These are phyloP conservation scores for Drusus annulatus DNA, from an alignment of 1,140 invertebrate species.

Conservation along the genomic window DNA sequence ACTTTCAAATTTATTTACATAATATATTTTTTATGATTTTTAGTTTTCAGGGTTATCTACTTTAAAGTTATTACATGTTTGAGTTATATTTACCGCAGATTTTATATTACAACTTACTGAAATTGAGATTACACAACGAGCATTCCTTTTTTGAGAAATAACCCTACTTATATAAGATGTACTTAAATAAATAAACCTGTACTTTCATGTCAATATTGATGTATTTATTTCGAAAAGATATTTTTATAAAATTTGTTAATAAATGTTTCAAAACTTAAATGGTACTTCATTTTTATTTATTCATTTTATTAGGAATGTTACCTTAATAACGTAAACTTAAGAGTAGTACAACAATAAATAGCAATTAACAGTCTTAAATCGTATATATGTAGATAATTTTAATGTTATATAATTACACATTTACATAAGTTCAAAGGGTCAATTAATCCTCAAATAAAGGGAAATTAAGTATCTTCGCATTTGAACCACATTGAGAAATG, in stretches of 20 bases:
- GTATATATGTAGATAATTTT: background rate
- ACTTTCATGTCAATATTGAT: conserved; percentile 9
- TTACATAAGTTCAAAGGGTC: conserved; percentile 20
- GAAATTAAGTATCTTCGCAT: conserved; percentile 21
- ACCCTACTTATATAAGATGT: conserved; percentile 24
- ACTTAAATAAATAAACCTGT: conserved; percentile 22
- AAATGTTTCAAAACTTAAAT: conserved; percentile 58
- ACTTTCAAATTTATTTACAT: no score
- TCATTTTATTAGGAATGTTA: conserved; percentile 44
- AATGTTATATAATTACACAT: conserved; percentile 34
- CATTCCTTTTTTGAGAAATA: no score
- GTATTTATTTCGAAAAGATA: conserved; percentile 48
- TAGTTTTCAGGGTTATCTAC: no score
- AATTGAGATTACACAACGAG: no score
- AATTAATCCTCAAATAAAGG: no score
- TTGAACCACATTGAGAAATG: conserved; percentile 5
- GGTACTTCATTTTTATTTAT: conserved; percentile 42
- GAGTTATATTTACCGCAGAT: background rate
- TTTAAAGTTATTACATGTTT: no score
- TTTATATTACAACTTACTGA: background rate
- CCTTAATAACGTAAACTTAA: conserved; percentile 5
- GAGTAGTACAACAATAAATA: conserved; percentile 47
- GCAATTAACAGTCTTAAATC: conserved; percentile 54
- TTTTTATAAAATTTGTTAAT: conserved; percentile 58
- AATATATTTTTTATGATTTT: no score